Evolutionary conservation across 1,140 invertebrate genomes (phyloP), one percentile per base, ranked within the genome.

Genomic region (Triops longicaudatus): DNA sequence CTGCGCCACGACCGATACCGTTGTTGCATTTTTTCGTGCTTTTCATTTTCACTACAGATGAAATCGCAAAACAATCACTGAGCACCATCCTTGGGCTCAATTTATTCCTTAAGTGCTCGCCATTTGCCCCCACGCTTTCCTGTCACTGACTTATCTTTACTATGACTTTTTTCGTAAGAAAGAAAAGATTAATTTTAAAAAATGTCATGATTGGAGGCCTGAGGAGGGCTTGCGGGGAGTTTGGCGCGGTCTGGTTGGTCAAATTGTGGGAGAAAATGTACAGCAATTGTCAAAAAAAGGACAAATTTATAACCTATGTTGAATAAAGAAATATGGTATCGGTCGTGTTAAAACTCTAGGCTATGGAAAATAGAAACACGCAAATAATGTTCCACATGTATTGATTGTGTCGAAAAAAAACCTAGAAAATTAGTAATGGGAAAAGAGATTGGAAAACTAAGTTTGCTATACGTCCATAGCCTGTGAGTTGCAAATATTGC

Each of bases 141-240:
- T 63, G 50, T 63, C 50, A 63, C 50, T 63, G 50, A 63, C 50
- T 63, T 63, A 63, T 63, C 50, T 63, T 63, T 63, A 63, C 50
- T 63, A n/a, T 63, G 50, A 63, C 50, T 63, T 63, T 63, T 63
- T 22, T 63, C 22, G 50, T 10, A 63, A 63, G 50, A 63, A 63
- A 63, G 17, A 63, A n/a, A 63, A n/a, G 10, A 14, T 63, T 5
- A 22, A 63, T 12, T 44, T 44, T 22, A 63, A 63, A 63, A 63
- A 63, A 63, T 63, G 50, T 63, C 50, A 63, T 63, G 50, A 63
- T 63, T 63, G 50, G 50, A 63, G 50, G 50, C 50, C 50, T 63
- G 50, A 63, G 50, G 50, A 63, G 50, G 50, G 50, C 50, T 63
- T 12, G 50, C 50, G 50, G 50, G 50, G 50, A 63, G 50, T 63